Evolutionary conservation across 1,140 invertebrate species (phyloP).

Genomic region (Coelopa frigida): DNA sequence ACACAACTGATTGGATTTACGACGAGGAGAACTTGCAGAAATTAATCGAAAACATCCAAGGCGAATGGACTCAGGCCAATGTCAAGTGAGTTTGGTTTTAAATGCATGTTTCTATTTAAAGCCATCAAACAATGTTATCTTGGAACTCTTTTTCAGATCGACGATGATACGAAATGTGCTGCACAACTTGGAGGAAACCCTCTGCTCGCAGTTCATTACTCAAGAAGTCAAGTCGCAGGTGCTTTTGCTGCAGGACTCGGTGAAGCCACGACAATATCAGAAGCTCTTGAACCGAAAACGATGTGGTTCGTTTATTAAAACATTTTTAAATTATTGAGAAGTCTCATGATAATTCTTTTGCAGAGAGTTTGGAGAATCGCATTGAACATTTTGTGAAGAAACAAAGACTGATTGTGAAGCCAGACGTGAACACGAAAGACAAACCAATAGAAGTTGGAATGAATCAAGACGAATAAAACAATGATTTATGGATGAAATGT

Average conservation of each 20-base stretch:
- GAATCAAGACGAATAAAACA: too few species aligned
- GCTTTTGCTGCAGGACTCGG: constrained; percentile 59
- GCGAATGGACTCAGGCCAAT: constrained; percentile 62
- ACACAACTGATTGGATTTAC: constrained; percentile 56
- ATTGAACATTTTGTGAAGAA: constrained; percentile 67
- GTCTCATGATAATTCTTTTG: constrained; percentile 17
- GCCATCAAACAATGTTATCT: too few species aligned
- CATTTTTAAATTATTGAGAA: too few species aligned
- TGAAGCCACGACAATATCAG: constrained; percentile 61
- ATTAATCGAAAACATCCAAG: constrained; percentile 62
- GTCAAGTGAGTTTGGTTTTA: constrained; percentile 56
- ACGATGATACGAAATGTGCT: constrained; percentile 68
- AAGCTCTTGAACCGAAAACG: constrained; percentile 64
- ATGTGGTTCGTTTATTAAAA: constrained; percentile 49
- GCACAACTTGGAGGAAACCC: constrained; percentile 49
- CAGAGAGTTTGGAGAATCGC: constrained; percentile 66
- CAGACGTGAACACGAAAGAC: too few species aligned
- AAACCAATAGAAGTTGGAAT: too few species aligned
- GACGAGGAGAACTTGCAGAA: constrained; percentile 53
- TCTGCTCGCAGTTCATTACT: constrained; percentile 15
- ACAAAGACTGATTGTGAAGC: constrained; percentile 29
- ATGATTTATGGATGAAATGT: too few species aligned
- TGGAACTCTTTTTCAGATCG: constrained; percentile 47
- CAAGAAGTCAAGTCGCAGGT: constrained; percentile 44
- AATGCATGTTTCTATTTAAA: too few species aligned